Base-by-base conservation (phyloP, 2,113 vertebrate species). In the Chionomys nivalis region DNA sequence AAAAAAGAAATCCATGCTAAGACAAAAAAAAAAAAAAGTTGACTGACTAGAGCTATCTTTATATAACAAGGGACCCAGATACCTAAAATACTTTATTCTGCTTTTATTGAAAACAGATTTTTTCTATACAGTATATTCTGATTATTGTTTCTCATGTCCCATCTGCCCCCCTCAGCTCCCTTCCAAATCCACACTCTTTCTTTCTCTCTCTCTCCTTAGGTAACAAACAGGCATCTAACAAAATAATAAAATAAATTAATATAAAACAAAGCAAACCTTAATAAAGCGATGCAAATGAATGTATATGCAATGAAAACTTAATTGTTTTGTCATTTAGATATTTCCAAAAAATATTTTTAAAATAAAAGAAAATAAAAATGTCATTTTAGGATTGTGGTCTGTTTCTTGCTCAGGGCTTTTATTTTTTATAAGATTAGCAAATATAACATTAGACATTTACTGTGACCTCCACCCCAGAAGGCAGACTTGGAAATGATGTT, bases 21-120 rank as follows among this genome's bases (percentile, higher is more conserved):
- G 7, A 93, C 97, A 96, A 85, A 85, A 89, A 89, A 24, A 87
- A 96, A 93, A 58, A 83, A 76, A 79, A 79, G 68, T 36, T 76
- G 28, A 33, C 33, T 75, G 2, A 2, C 72, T n/a, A 44, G 44
- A 4, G 12, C 3, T 90, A 6, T 70, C 58, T 75, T 89, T 58
- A 3, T 39, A 5, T 14, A 92, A 89, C 61, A 95, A 52, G 17
- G 72, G 24, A 94, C 33, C 44, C 68, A 28, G 88, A 82, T 55
- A 6, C 16, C 19, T 87, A 73, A 87, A 91, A 65, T 49, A 4
- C 55, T 49, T 44, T 55, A 13, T 78, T 81, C 55, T 81, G 21
- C 52, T 58, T 58, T 81, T n/a, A 24, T 81, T n/a, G 11, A 81
- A 58, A 81, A n/a, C n/a, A 58, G 21, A 79, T 55, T 7, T n/a